Percentiles rank a stretch among this genome's conserved stretches.
Conservation (phyloP, 2,888 invertebrate species). For the Glaucopsyche alexis region DNA sequence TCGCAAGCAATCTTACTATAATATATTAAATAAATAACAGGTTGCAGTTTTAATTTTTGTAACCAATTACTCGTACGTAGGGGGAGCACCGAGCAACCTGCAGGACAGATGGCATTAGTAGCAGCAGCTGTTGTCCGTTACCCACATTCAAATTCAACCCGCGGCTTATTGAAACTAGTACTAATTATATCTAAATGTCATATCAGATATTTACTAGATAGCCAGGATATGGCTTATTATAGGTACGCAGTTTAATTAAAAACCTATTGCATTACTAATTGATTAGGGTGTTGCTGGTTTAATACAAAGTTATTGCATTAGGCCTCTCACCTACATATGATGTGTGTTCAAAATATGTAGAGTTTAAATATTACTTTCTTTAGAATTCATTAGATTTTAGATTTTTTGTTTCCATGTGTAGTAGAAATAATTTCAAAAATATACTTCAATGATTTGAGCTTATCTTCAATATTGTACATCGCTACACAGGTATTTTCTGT, state of each 20-base stretch:
- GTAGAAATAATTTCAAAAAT: no score
- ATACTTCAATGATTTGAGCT: no score
- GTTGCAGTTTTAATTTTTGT: neutral
- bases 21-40: neutral
- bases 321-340: neutral
- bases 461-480: no score
- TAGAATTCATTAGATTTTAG: no score
- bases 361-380: no score
- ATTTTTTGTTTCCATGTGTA: no score
- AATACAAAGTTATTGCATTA: neutral
- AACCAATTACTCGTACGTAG: constrained; percentile 13
- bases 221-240: constrained; percentile 4
- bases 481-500: neutral
- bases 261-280: neutral
- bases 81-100: neutral
- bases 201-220: neutral
- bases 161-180: constrained; percentile 8
- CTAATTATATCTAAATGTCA: constrained; percentile 24
- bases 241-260: neutral
- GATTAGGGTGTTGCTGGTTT: neutral
- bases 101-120: constrained; percentile 48
- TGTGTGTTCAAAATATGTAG: no score
- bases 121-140: constrained; percentile 58
- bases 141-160: constrained; percentile 51
- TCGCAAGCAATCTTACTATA: neutral